Evolutionary conservation across 2,888 invertebrate species (phyloP).

Genomic region (Lycaena phlaeas): DNA sequence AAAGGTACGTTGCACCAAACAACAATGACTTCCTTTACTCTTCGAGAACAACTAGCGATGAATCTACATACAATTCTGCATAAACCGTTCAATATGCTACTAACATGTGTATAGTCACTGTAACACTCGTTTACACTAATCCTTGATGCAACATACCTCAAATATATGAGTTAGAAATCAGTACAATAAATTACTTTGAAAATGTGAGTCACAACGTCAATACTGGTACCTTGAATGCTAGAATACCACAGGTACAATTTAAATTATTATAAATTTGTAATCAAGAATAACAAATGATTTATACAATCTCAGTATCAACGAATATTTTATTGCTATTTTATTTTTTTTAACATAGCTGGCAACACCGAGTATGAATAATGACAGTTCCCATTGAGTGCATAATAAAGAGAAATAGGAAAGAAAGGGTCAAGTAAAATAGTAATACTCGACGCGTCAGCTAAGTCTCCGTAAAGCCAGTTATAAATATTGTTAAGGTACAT

Average conservation of each 20-base stretch:
- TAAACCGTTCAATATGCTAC: no score
- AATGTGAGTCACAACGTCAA: no score
- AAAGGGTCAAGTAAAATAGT: neutral
- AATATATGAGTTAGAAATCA: no score
- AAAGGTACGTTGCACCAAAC: no score
- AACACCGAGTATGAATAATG: neutral
- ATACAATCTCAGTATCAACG: neutral
- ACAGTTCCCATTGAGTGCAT: neutral
- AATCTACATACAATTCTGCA: no score
- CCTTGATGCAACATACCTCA: no score
- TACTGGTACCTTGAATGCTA: no score
- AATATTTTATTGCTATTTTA: conserved; percentile 5
- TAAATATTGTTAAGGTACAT: conserved; percentile 3
- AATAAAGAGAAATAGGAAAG: neutral
- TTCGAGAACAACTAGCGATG: neutral
- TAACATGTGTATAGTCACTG: no score
- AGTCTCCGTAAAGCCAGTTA: neutral
- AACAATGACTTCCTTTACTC: no score
- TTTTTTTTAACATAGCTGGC: conserved; percentile 4
- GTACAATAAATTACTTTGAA: no score
- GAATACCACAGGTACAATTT: conserved; percentile 6
- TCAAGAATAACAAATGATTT: conserved; percentile 1
- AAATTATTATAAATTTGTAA: conserved; percentile 4
- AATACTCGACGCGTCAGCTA: neutral
- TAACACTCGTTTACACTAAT: no score